Conservation (phyloP, 2,797 vertebrate genomes). For the Brachyalestes nurse region DNA sequence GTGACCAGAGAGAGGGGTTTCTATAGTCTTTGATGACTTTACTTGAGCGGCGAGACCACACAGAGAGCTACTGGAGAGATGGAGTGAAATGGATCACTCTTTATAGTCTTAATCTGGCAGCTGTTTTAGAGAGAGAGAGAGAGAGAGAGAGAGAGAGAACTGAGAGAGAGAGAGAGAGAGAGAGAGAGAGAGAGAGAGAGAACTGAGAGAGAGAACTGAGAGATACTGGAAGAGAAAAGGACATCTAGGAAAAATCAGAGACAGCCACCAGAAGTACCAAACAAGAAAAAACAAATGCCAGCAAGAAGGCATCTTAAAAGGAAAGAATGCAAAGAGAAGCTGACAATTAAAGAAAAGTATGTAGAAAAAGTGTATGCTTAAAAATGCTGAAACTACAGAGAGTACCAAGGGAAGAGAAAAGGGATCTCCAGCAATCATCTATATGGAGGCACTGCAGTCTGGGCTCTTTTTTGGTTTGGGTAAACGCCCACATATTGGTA, state of each 20-base stretch:
- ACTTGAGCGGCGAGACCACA: not conserved
- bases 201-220: not conserved
- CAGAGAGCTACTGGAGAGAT: not conserved
- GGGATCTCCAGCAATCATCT: slow-evolving; percentile 29
- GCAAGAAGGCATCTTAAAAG: not conserved
- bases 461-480: slow-evolving; percentile 35
- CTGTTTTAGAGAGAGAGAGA: not conserved
- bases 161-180: not conserved
- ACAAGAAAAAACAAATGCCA: not conserved
- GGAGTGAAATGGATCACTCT: not conserved
- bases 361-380: not conserved
- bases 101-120: not conserved
- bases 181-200: slow-evolving; percentile 20
- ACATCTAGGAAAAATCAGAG: slow-evolving; percentile 11
- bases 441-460: slow-evolving; percentile 39
- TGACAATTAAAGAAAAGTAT: not conserved
- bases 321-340: not conserved
- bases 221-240: slow-evolving; percentile 44
- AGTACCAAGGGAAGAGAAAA: not conserved
- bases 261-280: not conserved
- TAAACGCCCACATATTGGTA: slow-evolving; percentile 50
- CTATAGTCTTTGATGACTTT: not conserved
- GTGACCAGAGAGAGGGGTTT: not conserved
- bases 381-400: not conserved
- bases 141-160: accelerated